A percentile compares a stretch with the other conserved stretches of the same genome.
Conservation (phyloP, 2,888 invertebrate genomes). For the Pterobdella sp. region DNA sequence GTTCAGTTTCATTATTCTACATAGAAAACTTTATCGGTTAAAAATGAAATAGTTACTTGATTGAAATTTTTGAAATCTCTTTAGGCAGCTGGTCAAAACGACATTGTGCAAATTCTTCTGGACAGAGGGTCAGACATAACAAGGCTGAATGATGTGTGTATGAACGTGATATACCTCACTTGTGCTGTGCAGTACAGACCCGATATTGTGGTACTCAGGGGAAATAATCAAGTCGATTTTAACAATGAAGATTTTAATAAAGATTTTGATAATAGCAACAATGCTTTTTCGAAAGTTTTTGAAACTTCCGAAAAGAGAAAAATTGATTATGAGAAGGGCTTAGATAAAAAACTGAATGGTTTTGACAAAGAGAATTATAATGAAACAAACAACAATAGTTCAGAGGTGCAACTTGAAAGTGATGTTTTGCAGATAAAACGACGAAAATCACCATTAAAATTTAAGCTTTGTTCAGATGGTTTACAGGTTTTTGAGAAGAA, state of each 20-base stretch:
- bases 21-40: too few relatives aligned
- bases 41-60: too few relatives aligned
- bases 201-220: background rate
- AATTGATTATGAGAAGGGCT: background rate
- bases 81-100: conserved; percentile 10
- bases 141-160: conserved; percentile 13
- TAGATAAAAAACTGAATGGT: background rate
- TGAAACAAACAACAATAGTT: background rate
- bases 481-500: background rate
- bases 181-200: conserved; percentile 11
- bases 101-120: conserved; percentile 13
- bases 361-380: background rate
- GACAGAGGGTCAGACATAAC: conserved; percentile 17
- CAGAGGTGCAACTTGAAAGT: background rate
- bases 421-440: background rate
- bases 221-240: background rate
- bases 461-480: background rate
- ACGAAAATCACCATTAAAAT: conserved; percentile 2
- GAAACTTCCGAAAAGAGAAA: background rate
- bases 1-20: too few relatives aligned
- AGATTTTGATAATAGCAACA: background rate
- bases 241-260: background rate
- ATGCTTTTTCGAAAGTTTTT: too few relatives aligned
- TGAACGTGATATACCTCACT: conserved; percentile 3
- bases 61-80: too few relatives aligned